These are phyloP conservation scores for Caenorhabditis remanei DNA, from an alignment of 1,140 invertebrate species.

Conservation along the genomic window DNA sequence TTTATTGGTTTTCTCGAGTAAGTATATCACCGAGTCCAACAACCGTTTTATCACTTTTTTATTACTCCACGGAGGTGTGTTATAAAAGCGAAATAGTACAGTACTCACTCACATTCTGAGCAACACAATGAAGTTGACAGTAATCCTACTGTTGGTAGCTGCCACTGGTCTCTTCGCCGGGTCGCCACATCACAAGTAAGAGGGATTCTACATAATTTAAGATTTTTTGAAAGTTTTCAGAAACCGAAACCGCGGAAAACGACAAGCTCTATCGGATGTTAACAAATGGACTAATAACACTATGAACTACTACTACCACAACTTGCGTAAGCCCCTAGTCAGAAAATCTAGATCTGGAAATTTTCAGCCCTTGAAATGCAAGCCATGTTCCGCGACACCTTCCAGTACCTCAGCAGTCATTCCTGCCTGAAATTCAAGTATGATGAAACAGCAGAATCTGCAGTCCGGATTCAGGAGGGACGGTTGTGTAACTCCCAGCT, in stretches of 20 bases:
- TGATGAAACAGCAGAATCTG: not conserved
- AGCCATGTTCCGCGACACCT: constrained; percentile 15
- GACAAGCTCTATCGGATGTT: not conserved
- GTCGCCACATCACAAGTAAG: too few relatives aligned
- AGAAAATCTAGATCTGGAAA: not conserved
- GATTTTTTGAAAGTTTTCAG: not conserved
- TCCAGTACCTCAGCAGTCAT: not conserved
- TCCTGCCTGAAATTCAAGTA: not conserved
- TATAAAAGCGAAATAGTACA: too few relatives aligned
- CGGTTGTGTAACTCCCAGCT: not conserved
- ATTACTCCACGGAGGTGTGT: too few relatives aligned
- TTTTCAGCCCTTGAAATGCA: constrained; percentile 14
- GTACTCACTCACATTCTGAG: not conserved
- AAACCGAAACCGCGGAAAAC: not conserved
- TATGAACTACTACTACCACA: not conserved
- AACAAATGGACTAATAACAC: not conserved
- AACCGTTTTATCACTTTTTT: too few relatives aligned
- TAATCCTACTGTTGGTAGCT: not conserved
- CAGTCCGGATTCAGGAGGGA: not conserved
- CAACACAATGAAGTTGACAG: not conserved
- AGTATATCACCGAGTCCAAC: too few relatives aligned
- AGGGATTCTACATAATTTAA: not conserved
- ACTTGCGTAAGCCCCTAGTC: not conserved
- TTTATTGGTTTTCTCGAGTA: too few relatives aligned
- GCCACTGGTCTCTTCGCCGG: too few relatives aligned